Evolutionary conservation across 2,113 vertebrate genomes (phyloP), one percentile per base, ranked within the genome.

Genomic region (Penelope pileata): DNA sequence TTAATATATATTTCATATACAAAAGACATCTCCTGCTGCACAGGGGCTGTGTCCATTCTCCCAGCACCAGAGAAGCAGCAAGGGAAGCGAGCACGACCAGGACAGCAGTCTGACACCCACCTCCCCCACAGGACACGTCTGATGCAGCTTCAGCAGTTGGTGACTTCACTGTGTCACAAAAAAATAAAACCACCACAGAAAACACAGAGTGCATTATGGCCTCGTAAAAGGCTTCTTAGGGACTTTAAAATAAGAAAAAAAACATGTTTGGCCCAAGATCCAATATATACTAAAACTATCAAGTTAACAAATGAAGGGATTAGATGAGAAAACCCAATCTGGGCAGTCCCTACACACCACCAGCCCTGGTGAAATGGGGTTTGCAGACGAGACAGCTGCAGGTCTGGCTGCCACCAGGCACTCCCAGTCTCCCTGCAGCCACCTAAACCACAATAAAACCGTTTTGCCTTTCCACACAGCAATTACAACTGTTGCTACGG

Each of bases 401-500:
- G 45, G 50, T 38, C 50, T 2, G 36, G 53, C 23, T 67, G 62
- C 53, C 47, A 5, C 34, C 3, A 43, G 68, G 48, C 62, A 43
- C 24, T 47, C n/a, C 4, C 18, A 5, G 36, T 63, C 69, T 50
- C 47, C 30, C 13, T 47, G 74, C 63, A 1, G 2, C 36, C n/a
- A 7, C 48, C 70, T 16, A 68, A 69, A 29, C 19, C 69, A 59
- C 81, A 76, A 24, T 1, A 23, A 21, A 40, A n/a, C 6, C 6
- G 0, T 10, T 91, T 4, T 87, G 74, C 69, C n/a, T 91, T 23
- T 87, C 8, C 80, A 40, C 69, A 56, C 4, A 81, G 74, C 73
- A 77, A 38, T 53, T 72, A 91, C 91, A 86, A 63, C 73, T 78
- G 92, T 63, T 93, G 88, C 94, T 83, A 58, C 38, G 16, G 86